These are phyloP conservation scores for Salpingus planirostris DNA, from an alignment of 2,888 invertebrate species.

Conservation along the genomic window DNA sequence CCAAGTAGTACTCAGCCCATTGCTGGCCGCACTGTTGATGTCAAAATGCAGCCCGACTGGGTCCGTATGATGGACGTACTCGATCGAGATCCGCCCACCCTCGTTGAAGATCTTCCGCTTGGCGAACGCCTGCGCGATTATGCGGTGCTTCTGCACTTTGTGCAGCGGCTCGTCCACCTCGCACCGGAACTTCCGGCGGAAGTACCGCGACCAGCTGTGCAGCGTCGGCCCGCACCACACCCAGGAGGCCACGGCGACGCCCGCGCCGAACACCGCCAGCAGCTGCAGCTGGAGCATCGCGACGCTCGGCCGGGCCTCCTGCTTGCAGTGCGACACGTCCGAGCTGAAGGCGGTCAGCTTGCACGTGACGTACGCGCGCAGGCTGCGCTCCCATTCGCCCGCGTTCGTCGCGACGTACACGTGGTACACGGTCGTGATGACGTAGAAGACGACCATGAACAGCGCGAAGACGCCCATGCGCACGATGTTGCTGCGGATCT, in stretches of 20 bases:
- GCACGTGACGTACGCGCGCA: slow-evolving; percentile 59
- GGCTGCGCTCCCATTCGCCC: slow-evolving; percentile 64
- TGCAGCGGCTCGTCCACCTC: slow-evolving; percentile 59
- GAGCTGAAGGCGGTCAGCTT: slow-evolving; percentile 37
- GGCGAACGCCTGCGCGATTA: slow-evolving; percentile 85
- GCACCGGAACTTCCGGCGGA: slow-evolving; percentile 68
- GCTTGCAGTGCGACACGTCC: slow-evolving; percentile 50
- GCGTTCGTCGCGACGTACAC: slow-evolving; percentile 71
- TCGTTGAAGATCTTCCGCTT: slow-evolving; percentile 77
- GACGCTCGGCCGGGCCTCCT: slow-evolving; percentile 67
- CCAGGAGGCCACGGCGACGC: slow-evolving; percentile 88
- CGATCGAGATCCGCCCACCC: slow-evolving; percentile 78
- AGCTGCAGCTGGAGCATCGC: slow-evolving; percentile 75
- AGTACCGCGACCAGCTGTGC: slow-evolving; percentile 77
- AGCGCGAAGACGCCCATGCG: slow-evolving; percentile 75
- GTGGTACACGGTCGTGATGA: slow-evolving; percentile 75
- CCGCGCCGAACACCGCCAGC: slow-evolving; percentile 73
- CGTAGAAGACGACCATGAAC: slow-evolving; percentile 65
- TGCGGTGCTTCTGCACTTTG: slow-evolving; percentile 75
- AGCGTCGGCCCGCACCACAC: slow-evolving; percentile 83
- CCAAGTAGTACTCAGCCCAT: slow-evolving; percentile 86
- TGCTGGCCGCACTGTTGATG: slow-evolving; percentile 62
- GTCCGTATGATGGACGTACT: slow-evolving; percentile 81
- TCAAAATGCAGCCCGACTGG: slow-evolving; percentile 76
- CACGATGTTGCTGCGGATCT: slow-evolving; percentile 79